phyloP scores from a whole-genome alignment of 2,797 vertebrate genomes.

The Xenops minutus region DNA sequence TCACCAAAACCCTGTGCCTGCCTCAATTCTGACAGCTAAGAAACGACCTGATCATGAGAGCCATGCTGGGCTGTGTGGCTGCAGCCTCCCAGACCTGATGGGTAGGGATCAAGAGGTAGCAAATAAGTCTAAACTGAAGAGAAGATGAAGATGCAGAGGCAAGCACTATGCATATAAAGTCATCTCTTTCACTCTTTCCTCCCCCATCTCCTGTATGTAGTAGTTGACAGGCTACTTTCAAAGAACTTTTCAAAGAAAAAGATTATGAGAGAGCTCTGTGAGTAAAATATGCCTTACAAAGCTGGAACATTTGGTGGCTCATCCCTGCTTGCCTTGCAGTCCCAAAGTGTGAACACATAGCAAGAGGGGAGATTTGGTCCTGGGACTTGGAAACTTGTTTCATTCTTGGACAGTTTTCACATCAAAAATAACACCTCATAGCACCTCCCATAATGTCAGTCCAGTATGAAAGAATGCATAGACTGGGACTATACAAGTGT shows the following conservation, averaged over 20 bases:
- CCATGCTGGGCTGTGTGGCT: rapidly evolving
- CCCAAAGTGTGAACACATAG: background rate
- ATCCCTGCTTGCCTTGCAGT: background rate
- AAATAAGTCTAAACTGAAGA: background rate
- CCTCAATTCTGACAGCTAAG: background rate
- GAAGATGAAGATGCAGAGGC: background rate
- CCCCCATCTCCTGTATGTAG: background rate
- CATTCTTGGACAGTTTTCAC: background rate
- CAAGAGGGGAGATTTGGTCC: background rate
- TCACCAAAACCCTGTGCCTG: rapidly evolving
- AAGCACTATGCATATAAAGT: rapidly evolving
- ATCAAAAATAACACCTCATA: background rate
- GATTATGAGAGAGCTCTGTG: background rate
- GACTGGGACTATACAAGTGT: background rate
- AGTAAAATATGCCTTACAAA: background rate
- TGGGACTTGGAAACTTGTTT: background rate
- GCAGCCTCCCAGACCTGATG: rapidly evolving
- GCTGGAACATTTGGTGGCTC: background rate
- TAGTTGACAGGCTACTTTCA: background rate
- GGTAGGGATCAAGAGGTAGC: rapidly evolving
- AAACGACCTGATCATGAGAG: rapidly evolving
- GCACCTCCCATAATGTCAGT: background rate
- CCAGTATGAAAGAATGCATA: background rate
- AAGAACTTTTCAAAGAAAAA: background rate
- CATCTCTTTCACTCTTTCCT: background rate